Conservation (phyloP, 2,113 vertebrate genomes). For the Helogale parvula region DNA sequence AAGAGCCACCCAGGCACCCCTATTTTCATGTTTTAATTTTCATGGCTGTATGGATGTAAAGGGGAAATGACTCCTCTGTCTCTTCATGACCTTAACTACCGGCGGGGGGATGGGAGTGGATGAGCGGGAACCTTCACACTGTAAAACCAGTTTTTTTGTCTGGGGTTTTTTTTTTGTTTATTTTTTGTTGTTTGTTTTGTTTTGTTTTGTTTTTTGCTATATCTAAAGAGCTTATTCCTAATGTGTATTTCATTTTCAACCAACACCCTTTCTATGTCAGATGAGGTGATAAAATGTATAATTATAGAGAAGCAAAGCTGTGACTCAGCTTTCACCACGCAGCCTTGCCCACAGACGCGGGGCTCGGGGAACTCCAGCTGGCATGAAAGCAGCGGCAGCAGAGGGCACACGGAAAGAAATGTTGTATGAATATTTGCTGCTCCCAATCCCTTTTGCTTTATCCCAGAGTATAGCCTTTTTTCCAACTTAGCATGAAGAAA, state of each 20-base stretch:
- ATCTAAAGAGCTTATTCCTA: conserved; percentile 34
- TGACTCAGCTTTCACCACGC: conserved; percentile 50
- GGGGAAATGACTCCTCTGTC: background rate
- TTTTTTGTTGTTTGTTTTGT: background rate
- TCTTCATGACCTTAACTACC: background rate
- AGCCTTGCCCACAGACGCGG: background rate
- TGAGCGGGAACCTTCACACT: background rate
- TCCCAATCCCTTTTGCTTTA: background rate
- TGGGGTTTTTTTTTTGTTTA: background rate
- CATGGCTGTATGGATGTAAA: background rate
- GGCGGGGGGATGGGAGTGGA: background rate
- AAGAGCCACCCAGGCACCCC: too few relatives aligned
- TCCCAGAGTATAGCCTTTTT: background rate
- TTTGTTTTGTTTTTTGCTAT: background rate
- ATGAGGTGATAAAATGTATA: conserved; percentile 46
- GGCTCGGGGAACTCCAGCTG: background rate
- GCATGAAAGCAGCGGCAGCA: background rate
- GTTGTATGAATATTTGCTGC: background rate
- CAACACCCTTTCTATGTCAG: background rate
- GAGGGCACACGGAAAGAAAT: background rate
- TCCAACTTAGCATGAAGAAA: background rate
- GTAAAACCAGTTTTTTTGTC: background rate
- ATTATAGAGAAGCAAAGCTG: background rate
- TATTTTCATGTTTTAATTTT: background rate
- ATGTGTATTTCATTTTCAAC: conserved; percentile 8